phyloP scores from a whole-genome alignment of 2,888 invertebrate species.

The Linhomoeus sp. region DNA sequence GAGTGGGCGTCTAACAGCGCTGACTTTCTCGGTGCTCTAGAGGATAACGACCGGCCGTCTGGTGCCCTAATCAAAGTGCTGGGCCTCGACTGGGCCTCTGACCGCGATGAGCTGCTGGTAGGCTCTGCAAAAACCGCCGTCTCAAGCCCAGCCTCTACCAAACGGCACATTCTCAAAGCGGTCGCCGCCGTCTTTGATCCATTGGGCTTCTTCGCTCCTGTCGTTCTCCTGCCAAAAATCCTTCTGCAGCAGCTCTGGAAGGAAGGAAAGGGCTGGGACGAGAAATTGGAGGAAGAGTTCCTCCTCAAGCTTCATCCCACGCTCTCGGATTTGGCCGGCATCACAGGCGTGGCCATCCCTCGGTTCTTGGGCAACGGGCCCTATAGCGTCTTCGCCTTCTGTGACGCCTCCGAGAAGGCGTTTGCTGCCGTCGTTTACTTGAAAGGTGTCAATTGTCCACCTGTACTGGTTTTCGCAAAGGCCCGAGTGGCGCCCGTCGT shows the following conservation, averaged over 20 bases:
- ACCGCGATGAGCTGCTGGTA: not conserved
- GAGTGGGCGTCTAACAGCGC: too few species aligned
- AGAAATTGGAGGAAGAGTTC: constrained; percentile 6
- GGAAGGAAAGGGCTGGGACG: constrained; percentile 15
- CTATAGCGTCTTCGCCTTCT: constrained; percentile 2
- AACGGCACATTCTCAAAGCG: constrained; percentile 11
- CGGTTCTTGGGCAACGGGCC: not conserved
- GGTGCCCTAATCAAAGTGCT: too few species aligned
- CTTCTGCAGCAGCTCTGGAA: constrained; percentile 16
- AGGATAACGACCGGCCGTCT: too few species aligned
- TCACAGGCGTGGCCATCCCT: not conserved
- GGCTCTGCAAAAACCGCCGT: not conserved
- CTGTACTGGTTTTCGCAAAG: not conserved
- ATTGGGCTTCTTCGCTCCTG: constrained; percentile 14
- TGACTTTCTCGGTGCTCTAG: too few species aligned
- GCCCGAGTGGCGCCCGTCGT: too few species aligned
- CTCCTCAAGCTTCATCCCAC: not conserved
- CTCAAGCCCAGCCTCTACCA: constrained; percentile 8
- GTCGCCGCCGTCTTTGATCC: constrained; percentile 18
- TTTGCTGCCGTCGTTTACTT: constrained; percentile 8
- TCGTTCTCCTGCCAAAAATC: constrained; percentile 13
- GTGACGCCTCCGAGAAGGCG: constrained; percentile 9
- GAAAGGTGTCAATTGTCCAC: not conserved
- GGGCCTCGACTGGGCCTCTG: too few species aligned
- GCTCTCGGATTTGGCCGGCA: not conserved